Evolutionary conservation across 2,113 vertebrate genomes (phyloP).

Genomic region (Nymphicus hollandicus): DNA sequence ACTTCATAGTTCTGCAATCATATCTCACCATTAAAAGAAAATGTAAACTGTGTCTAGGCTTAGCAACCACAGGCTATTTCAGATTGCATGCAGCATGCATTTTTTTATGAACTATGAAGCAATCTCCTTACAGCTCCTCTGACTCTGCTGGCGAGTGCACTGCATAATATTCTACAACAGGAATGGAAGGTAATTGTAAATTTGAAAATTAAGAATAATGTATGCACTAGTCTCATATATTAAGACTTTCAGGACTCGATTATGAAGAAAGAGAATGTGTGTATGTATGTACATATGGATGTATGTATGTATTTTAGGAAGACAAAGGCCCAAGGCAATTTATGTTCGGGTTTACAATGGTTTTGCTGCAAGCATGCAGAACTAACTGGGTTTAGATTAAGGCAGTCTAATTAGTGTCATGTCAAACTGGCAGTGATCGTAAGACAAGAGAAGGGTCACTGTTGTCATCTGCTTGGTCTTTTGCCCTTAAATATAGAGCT

Average conservation of each 20-base stretch:
- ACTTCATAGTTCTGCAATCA: not conserved
- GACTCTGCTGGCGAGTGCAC: not conserved
- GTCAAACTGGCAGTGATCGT: slow-evolving; percentile 85
- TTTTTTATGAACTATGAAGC: slow-evolving; percentile 3
- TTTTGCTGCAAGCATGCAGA: slow-evolving; percentile 82
- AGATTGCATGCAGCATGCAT: not conserved
- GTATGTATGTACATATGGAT: not conserved
- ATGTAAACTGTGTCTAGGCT: not conserved
- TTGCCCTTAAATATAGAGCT: slow-evolving; percentile 86
- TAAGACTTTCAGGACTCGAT: slow-evolving; percentile 57
- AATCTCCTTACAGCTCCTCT: slow-evolving; percentile 20
- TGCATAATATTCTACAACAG: not conserved
- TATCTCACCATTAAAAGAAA: slow-evolving; percentile 1
- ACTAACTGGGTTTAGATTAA: slow-evolving; percentile 86
- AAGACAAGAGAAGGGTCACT: slow-evolving; percentile 84
- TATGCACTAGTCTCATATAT: slow-evolving; percentile 40
- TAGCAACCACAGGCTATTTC: slow-evolving; percentile 12
- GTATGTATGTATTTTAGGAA: slow-evolving; percentile 65
- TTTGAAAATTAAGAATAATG: slow-evolving; percentile 62
- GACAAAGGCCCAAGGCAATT: slow-evolving; percentile 84
- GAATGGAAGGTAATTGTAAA: slow-evolving; percentile 57
- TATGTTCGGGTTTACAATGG: slow-evolving; percentile 78
- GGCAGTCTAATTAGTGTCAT: slow-evolving; percentile 87
- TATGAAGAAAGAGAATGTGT: slow-evolving; percentile 64
- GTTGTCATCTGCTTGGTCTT: slow-evolving; percentile 85